phyloP scores from a whole-genome alignment of 2,888 invertebrate genomes.

The Diachrysia chrysitis region DNA sequence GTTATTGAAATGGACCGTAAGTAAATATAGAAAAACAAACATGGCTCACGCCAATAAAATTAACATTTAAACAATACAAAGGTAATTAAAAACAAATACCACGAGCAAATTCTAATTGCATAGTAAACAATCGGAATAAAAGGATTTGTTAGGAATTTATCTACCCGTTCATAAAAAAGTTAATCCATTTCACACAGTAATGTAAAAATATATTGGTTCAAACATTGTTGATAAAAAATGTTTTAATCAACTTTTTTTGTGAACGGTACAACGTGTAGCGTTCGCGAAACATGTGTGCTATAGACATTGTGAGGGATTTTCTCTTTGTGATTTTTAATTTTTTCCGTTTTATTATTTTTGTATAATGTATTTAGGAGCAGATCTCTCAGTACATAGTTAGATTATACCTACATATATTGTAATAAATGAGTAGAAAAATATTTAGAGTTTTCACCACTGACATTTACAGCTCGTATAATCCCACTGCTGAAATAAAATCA shows the following conservation, averaged over 20 bases:
- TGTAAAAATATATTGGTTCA: conserved; percentile 8
- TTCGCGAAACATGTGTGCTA: background rate
- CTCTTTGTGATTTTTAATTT: conserved; percentile 5
- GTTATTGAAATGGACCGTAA: too few relatives aligned
- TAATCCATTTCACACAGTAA: conserved; percentile 16
- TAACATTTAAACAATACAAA: background rate
- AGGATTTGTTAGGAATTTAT: conserved; percentile 1
- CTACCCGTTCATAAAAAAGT: conserved; percentile 12
- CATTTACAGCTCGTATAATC: too few relatives aligned
- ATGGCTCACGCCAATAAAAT: background rate
- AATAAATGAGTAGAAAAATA: too few relatives aligned
- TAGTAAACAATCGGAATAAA: conserved; percentile 8
- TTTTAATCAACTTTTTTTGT: conserved; percentile 26
- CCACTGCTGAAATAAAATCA: too few relatives aligned
- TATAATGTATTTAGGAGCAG: background rate
- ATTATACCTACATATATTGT: background rate
- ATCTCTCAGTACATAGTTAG: background rate
- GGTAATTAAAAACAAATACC: background rate
- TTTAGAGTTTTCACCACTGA: too few relatives aligned
- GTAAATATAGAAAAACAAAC: too few relatives aligned
- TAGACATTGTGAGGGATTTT: conserved; percentile 8
- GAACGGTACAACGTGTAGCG: conserved; percentile 18
- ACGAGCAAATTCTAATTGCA: conserved; percentile 11
- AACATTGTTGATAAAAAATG: conserved; percentile 17
- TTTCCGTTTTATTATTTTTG: background rate